phyloP scores from a whole-genome alignment of 2,797 vertebrate species.

The Iguana delicatissima region DNA sequence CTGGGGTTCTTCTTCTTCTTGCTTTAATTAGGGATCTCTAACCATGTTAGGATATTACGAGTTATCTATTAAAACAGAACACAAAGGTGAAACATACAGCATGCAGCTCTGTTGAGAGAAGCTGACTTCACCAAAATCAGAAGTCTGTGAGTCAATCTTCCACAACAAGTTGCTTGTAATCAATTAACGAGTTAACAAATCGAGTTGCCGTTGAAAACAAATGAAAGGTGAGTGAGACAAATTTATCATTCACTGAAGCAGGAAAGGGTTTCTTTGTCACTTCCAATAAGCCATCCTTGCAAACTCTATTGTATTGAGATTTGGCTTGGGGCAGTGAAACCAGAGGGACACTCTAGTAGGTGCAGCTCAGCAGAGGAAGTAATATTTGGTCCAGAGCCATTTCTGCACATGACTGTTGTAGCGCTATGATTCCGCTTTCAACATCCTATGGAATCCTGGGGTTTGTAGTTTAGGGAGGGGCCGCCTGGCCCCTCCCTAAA shows the following conservation, averaged over 20 bases:
- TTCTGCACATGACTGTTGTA: no score
- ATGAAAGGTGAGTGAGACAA: not conserved
- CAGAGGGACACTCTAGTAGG: not conserved
- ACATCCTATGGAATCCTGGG: no score
- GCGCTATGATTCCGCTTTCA: no score
- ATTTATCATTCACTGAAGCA: slow-evolving; percentile 26
- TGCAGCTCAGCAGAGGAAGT: not conserved
- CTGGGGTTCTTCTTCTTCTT: slow-evolving; percentile 2
- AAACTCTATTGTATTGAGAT: not conserved
- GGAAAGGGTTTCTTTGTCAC: slow-evolving; percentile 11
- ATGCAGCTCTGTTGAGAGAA: slow-evolving; percentile 15
- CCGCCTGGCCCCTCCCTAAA: no score
- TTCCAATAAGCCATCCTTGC: not conserved
- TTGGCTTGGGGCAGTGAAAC: not conserved
- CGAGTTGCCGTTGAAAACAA: slow-evolving; percentile 26
- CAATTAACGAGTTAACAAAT: slow-evolving; percentile 19
- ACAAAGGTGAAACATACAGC: slow-evolving; percentile 7
- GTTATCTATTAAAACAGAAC: not conserved
- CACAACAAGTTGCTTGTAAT: slow-evolving; percentile 3
- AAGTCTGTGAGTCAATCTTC: slow-evolving; percentile 18
- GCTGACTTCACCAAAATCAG: slow-evolving; percentile 29
- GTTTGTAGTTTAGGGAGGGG: no score
- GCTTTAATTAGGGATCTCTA: slow-evolving; percentile 7
- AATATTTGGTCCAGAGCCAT: not conserved
- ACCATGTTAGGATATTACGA: not conserved